Evolutionary conservation across 2,888 invertebrate genomes (phyloP), one percentile per base, ranked within the genome.

Genomic region (Cyclophora albipunctata): DNA sequence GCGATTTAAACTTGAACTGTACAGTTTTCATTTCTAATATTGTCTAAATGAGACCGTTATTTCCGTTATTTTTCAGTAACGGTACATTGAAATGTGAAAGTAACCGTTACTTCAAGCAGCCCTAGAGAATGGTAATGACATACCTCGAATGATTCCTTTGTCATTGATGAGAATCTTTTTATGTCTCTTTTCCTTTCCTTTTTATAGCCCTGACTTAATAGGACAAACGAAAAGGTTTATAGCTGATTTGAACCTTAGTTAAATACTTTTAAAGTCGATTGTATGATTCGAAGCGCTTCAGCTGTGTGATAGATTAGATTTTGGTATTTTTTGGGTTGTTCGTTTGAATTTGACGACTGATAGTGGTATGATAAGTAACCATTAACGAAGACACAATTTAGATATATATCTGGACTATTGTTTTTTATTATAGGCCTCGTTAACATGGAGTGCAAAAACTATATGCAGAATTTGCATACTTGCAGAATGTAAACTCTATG

Each of bases 111-210:
- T 37, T 37, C 5, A 37, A 37, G 37, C 37, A 2, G 37, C 37
- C 37, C 37, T 37, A 37, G 37, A 37, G 37, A 37, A 5, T 5
- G 37, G 37, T 53, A 53, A 53, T 53, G 45, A 41, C 42, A 49
- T 47, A 37, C 43, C 43, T 43, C 43, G 43, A 33, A 43, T 43
- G 33, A 43, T 43, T 50, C 50, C 50, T 57, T 57, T 53, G 56
- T 57, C 53, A 49, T 52, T 57, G 53, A 57, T 54, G 53, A 37
- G 53, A 51, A 49, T 47, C 53, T 57, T 57, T 55, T 54, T 52
- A 54, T 46, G 46, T 20, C 34, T 6, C 46, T 20, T 20, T 20
- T 45, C 50, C 47, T 52, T 57, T 52, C 49, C 49, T 51, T 45
- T 57, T 54, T 50, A 54, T 45, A 47, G 45, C 47, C 49, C 46